Evolutionary conservation across 2,797 vertebrate genomes (phyloP), one percentile per base, ranked within the genome.

Genomic region (Acanthopagrus latus): DNA sequence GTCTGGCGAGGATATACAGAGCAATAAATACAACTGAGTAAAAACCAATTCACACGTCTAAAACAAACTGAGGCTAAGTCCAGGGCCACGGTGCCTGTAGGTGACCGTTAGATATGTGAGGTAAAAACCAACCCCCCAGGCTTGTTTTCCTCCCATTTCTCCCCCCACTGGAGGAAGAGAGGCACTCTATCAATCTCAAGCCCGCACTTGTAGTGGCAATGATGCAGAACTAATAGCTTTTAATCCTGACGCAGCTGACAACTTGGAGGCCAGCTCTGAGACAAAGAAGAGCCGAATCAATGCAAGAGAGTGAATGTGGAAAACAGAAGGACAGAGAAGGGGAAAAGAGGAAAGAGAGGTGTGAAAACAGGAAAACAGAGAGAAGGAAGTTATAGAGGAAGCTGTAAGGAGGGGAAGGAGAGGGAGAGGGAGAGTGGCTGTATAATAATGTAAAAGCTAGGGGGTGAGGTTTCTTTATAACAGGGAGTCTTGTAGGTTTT

Each of bases 181-280:
- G 91, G 87, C 89, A 90, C 91, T 95, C 94, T 94, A 95, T 95
- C 94, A 96, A 95, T 96, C 93, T 95, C 91, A 88, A 85, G 89
- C 91, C 89, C 90, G 71, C 91, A 94, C 95, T 95, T 96, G 94
- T 93, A 93, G 93, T 94, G 91, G 93, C 95, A 93, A 92, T 94
- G 94, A 94, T 92, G 94, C 94, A 90, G 92, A 96, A 96, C 94
- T 96, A 96, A 96, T 95, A 93, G 94, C 95, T 96, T 96, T 95
- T 95, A 96, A 95, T 94, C 94, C 91, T 94, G 93, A 96, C 93
- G 91, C 95, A 95, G 95, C 94, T 96, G 95, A 95, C 94, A 95
- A 95, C 91, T 91, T 89, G 91, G 93, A 94, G 93, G 93, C 91
- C 89, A 78, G 91, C 90, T 91, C 72, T 38, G 87, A 93, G 92